These are phyloP conservation scores for Aphidius colemani DNA, from an alignment of 2,888 invertebrate genomes.

Conservation along the genomic window DNA sequence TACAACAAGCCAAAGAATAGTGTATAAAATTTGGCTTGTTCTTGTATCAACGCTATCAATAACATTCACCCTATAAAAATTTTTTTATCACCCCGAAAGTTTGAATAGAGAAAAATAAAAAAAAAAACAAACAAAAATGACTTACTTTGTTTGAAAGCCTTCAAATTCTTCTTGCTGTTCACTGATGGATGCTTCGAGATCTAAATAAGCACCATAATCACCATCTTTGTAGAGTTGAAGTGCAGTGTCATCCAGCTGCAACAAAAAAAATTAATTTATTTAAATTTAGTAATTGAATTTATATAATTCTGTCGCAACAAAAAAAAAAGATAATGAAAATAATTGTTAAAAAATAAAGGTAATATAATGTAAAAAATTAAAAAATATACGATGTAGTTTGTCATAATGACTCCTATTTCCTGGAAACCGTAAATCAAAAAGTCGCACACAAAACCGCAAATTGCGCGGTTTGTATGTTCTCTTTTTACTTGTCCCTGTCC, in stretches of 20 bases:
- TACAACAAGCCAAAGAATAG: background rate
- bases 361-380: constrained; percentile 3
- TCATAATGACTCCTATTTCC: constrained; percentile 19
- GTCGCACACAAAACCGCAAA: constrained; percentile 26
- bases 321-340: background rate
- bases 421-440: constrained; percentile 28
- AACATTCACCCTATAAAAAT: constrained; percentile 14
- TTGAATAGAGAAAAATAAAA: background rate
- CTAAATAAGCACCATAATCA: constrained; percentile 96
- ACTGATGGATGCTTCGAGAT: constrained; percentile 93
- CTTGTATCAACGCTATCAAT: constrained; percentile 27
- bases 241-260: constrained; percentile 94
- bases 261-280: constrained; percentile 54
- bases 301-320: background rate
- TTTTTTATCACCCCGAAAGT: background rate
- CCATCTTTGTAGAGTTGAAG: constrained; percentile 96
- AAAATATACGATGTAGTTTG: constrained; percentile 11
- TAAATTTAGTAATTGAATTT: constrained; percentile 8
- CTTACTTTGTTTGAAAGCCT: constrained; percentile 91
- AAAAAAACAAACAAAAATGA: background rate
- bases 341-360: background rate
- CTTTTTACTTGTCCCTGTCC: constrained; percentile 5
- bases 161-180: constrained; percentile 98
- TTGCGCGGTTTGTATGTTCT: constrained; percentile 13
- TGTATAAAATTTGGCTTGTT: constrained; percentile 18